Percentiles rank a stretch among this genome's conserved stretches.
These are phyloP conservation scores for Aurelia aurita complex sp. Pacific DNA, from an alignment of 30 jellyfish, hydroid and myxozoan genomes.

Conservation along the genomic window DNA sequence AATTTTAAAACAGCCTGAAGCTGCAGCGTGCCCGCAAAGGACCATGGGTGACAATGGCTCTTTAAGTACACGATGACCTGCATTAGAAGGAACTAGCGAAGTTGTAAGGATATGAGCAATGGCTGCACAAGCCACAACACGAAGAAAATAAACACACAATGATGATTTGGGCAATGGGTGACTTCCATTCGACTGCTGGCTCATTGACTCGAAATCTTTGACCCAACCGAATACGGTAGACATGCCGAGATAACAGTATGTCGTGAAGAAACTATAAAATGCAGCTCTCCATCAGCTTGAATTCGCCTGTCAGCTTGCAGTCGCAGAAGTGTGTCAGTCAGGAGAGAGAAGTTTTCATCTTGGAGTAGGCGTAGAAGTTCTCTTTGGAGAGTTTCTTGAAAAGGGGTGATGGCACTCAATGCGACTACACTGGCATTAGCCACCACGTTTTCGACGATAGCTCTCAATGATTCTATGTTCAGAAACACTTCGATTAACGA, in stretches of 20 bases:
- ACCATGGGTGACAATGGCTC: no score
- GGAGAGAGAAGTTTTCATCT: not conserved
- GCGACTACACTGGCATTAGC: conserved; percentile 40
- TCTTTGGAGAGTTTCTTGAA: not conserved
- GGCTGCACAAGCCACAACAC: conserved; percentile 15
- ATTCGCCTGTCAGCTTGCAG: conserved; percentile 47
- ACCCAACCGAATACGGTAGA: not conserved
- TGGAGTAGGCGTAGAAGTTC: not conserved
- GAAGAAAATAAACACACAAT: conserved; percentile 14
- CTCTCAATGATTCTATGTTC: not conserved
- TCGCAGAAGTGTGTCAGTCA: conserved; percentile 4
- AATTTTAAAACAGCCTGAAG: no score
- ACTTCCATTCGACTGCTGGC: conserved; percentile 16
- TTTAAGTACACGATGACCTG: conserved; percentile 5
- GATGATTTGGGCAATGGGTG: conserved; percentile 12
- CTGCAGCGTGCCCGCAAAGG: no score
- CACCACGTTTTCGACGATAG: conserved; percentile 27
- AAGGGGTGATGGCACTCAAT: conserved; percentile 25
- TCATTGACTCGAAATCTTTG: not conserved
- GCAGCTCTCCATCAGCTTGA: not conserved
- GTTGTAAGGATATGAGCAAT: not conserved
- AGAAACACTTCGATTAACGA: conserved; percentile 4
- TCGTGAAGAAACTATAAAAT: conserved; percentile 4
- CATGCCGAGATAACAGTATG: not conserved
- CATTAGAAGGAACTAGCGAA: not conserved